Evolutionary conservation across 1,140 invertebrate species (phyloP), one percentile per base, ranked within the genome.

Genomic region (Triops cancriformis): DNA sequence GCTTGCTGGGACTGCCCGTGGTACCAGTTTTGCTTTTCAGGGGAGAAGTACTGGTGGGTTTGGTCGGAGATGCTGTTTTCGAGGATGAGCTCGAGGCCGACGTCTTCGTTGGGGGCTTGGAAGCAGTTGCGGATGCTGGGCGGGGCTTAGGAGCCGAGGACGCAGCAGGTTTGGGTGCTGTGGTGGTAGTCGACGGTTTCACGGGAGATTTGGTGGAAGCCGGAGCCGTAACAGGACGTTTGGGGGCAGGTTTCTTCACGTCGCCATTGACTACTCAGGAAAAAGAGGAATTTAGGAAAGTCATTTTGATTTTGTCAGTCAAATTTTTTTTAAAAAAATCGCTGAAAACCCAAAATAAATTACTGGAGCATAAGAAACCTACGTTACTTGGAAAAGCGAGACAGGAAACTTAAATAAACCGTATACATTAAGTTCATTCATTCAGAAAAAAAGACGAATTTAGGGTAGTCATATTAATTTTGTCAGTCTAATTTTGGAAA

Each of bases 1-100:
- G 23, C 6, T 26, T 64, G 11, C 18, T 31, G 28, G 72, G 51
- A 18, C 64, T 77, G 73, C 31, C 28, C 41, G 75, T 12, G 45
- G 75, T 76, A 41, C 75, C 42, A 76, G 75, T 76, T 64, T 26
- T 45, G 26, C n/a, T 28, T 27, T 43, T 64, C 37, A 64, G 10
- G 12, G 74, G 26, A 26, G 75, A 42, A 72, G 26, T 41, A 45
- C 2, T 72, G 76, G 72, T 51, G 18, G 76, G 51, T 51, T 76
- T 76, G 51, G 76, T 26, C 14, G 76, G 51, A 18, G 76, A 37
- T 5, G 51, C 18, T 11, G 51, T 77, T 27, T 72, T 73, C 1
- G 76, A 26, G 26, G 26, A 27, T 23, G 43, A 45, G 18, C 37
- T 77, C 12, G 45, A 45, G 1, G 76, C 64, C 3, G 76, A 23